Base-by-base conservation (phyloP, 1,140 invertebrate species). In the Coenobita brevimanus region DNA sequence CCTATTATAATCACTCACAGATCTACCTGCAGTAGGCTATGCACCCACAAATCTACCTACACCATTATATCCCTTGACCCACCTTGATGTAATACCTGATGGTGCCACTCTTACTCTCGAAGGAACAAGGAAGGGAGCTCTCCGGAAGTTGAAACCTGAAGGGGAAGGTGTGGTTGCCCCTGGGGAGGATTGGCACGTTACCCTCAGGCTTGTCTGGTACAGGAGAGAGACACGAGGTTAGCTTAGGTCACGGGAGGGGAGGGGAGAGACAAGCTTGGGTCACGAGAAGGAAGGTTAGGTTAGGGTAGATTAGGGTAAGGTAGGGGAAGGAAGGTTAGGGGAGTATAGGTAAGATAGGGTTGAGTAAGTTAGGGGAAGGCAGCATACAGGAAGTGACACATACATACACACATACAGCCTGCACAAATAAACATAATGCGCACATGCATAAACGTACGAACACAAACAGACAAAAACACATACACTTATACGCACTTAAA, bases 131-230 rank as follows among this genome's bases (percentile, higher is more conserved):
- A 81, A 97, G 92, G 85, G 95, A 94, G 91, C 94, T 95, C 93
- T 97, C 96, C 2, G 96, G 96, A 64, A 97, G 93, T 91, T 95
- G 95, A 92, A 97, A 97, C 82, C 94, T 93, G 92, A 97, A 97
- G 33, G 95, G 95, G 91, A 97, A 96, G 91, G 95, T 94, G 92
- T 97, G 96, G 71, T 94, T 93, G 21, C 96, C 96, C 84, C 96
- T 92, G 3, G 96, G 95, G 90, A 97, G 92, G 88, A 97, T 96
- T n/a, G 95, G 95, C 85, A 96, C 94, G n/a, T 94, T 93, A 46
- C 94, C 94, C 89, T 95, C 95, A 73, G 94, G 93, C 90, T 94
- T 94, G 89, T 95, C 95, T 95, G 92, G 24, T 91, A 91, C 89
- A 79, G 73, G 38, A 24, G 57, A 38, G 30, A 36, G 54, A 24